Evolutionary conservation across 2,797 vertebrate genomes (phyloP), one percentile per base, ranked within the genome.

Genomic region (Octomys mimax): DNA sequence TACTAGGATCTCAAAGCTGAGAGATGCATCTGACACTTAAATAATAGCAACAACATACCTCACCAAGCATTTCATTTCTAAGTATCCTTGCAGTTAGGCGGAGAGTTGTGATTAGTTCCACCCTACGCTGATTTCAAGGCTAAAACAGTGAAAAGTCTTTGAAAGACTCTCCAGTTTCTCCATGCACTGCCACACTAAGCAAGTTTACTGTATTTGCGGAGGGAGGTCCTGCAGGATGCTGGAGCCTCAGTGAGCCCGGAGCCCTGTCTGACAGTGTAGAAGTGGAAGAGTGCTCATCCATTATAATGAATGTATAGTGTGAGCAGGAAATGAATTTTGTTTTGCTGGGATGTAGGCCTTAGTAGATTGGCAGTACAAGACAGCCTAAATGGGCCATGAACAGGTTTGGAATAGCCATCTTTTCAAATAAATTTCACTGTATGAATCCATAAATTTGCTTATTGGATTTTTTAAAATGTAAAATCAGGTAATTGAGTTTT

Each of bases 381-480:
- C 33, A 78, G 13, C 9, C 31, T 46, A 36, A 18, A 7, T 31
- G 73, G 78, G 5, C 46, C 70, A 61, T 49, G 26, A 1, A 2
- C 22, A 81, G 46, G n/a, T 83, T 79, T 81, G 82, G 18, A 64
- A 11, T 86, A 70, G 54, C 26, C 39, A 70, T 18, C n/a, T 85
- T 62, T 95, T 94, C 26, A 91, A 59, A 46, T 87, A 57, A 22
- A 78, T 85, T 75, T 91, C 62, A 49, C 21, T 0, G 36, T 78
- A 77, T n/a, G 12, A 62, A 21, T 78, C 87, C 16, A 71, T 59
- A 77, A 54, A 22, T 73, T 36, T 92, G 54, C 39, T 91, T 52
- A 75, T 49, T 89, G n/a, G 21, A 61, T 59, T 95, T 79, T 82
- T 11, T 87, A 54, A 77, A 52, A 89, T 73, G 89, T 64, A 93